Evolutionary conservation across 2,888 invertebrate genomes (phyloP).

Genomic region (Sycophila texana): DNA sequence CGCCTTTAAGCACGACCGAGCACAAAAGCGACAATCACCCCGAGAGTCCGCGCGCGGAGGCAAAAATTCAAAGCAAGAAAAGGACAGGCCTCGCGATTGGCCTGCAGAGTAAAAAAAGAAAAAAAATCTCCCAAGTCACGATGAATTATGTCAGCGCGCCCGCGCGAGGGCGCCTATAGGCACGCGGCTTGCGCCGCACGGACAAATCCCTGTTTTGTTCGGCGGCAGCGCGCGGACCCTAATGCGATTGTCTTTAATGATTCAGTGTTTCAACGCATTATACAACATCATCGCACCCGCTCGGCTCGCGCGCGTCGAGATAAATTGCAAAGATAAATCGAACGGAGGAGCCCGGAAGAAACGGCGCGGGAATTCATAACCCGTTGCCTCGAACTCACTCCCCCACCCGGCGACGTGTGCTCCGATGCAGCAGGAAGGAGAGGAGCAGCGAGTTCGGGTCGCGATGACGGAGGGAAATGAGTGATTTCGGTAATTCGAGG

Average conservation of each 20-base stretch:
- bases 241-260: slow-evolving; percentile 49
- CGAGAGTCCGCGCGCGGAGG: not conserved
- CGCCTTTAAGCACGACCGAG: not conserved
- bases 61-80: slow-evolving; percentile 8
- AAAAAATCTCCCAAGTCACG: slow-evolving; percentile 29
- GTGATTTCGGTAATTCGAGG: too few relatives aligned
- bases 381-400: too few relatives aligned
- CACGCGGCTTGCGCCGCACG: not conserved
- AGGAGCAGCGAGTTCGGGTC: too few relatives aligned
- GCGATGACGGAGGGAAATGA: too few relatives aligned
- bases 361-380: too few relatives aligned
- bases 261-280: slow-evolving; percentile 44
- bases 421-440: too few relatives aligned
- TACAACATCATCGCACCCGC: slow-evolving; percentile 46
- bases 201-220: slow-evolving; percentile 36
- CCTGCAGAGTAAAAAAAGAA: not conserved
- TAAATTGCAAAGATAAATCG: slow-evolving; percentile 49
- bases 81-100: not conserved
- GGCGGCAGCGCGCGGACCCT: slow-evolving; percentile 35
- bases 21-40: not conserved
- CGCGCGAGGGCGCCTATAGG: not conserved
- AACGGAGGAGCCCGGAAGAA: not conserved
- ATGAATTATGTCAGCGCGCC: slow-evolving; percentile 32
- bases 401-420: too few relatives aligned
- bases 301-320: slow-evolving; percentile 23